A percentile compares a stretch with the other conserved stretches of the same genome.
phyloP scores from a whole-genome alignment of 1,140 invertebrate genomes.

The Drosophila varians region DNA sequence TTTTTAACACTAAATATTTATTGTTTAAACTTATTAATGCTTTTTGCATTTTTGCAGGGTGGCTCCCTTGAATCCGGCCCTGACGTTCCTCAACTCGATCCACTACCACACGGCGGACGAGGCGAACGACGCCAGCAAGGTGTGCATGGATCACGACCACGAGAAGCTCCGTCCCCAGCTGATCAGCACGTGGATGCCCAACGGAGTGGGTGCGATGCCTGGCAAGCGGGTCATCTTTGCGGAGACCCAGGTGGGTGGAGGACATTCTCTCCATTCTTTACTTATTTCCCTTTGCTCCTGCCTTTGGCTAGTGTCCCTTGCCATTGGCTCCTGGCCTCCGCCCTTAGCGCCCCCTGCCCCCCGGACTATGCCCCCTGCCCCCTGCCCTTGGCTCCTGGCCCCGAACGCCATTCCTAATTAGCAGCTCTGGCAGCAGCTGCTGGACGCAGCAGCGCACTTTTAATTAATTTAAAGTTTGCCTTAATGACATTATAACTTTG shows the following conservation, averaged over 20 bases:
- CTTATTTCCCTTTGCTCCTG: too few species aligned
- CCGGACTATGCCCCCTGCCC: background rate
- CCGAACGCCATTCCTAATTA: slow-evolving; percentile 72
- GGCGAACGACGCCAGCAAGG: slow-evolving; percentile 84
- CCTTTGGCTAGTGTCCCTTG: too few species aligned
- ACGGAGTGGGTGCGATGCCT: slow-evolving; percentile 92
- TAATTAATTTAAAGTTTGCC: slow-evolving; percentile 81
- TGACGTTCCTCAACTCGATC: slow-evolving; percentile 87
- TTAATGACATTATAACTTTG: slow-evolving; percentile 81
- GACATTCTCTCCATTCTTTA: too few species aligned
- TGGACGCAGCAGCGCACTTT: slow-evolving; percentile 64
- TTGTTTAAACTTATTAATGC: background rate
- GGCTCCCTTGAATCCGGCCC: slow-evolving; percentile 84
- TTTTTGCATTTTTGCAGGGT: slow-evolving; percentile 38
- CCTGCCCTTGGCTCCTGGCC: background rate
- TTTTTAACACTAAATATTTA: background rate
- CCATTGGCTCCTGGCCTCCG: too few species aligned
- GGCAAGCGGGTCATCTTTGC: slow-evolving; percentile 93
- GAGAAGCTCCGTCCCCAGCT: slow-evolving; percentile 91
- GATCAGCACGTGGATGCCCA: slow-evolving; percentile 93
- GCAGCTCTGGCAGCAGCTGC: slow-evolving; percentile 66
- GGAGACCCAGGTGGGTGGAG: slow-evolving; percentile 91
- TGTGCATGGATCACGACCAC: slow-evolving; percentile 94
- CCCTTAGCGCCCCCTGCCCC: too few species aligned
- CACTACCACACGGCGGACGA: slow-evolving; percentile 84